Evolutionary conservation across 2,888 invertebrate species (phyloP), one percentile per base, ranked within the genome.

Genomic region (Prionchulus punctatus): DNA sequence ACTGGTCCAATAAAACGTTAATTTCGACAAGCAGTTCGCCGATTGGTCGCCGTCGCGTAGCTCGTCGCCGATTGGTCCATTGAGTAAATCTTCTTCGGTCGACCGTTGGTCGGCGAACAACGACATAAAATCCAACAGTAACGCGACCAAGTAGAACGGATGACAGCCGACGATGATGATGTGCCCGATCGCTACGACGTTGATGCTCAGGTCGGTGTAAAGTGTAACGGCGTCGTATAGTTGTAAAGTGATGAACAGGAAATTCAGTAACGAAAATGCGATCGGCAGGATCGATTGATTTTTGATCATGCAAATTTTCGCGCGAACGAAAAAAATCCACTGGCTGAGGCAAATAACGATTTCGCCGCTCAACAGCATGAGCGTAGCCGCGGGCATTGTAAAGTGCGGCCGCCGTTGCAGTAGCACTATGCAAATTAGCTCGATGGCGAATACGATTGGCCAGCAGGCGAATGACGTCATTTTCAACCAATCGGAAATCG

Each of bases 1-100:
- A 56, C 64, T 64, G 25, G 64, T 63, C 67, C 67, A 67, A 26
- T 59, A 62, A 60, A 67, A 67, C 57, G 65, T 64, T 2, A 65
- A 30, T 26, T 58, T 54, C 2, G 65, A 66, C 26, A 66, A 54
- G 7, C 57, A 31, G 21, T 48, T 49, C 7, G 58, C 57, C 26
- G 55, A 47, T 42, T 65, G 63, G 28, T 60, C 54, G 21, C 56
- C 56, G 7, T 45, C 23, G 4, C 23, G 45, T 4, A 45, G 23
- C 12, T n/a, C 18, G n/a, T n/a, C n/a, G n/a, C n/a, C n/a, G n/a
- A n/a, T n/a, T 12, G 36, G 36, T 36, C 7, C 7, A 12, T 12
- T 7, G 12, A 36, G 12, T 36, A 18, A 36, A 36, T 36, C 36
- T 36, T 36, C 36, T 36, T 36, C 36, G 18, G 7, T 18, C 7